Percentiles rank a stretch among this genome's conserved stretches.
Evolutionary conservation across 2,797 vertebrate species (phyloP).

Genomic region (Chloroceryle inda): DNA sequence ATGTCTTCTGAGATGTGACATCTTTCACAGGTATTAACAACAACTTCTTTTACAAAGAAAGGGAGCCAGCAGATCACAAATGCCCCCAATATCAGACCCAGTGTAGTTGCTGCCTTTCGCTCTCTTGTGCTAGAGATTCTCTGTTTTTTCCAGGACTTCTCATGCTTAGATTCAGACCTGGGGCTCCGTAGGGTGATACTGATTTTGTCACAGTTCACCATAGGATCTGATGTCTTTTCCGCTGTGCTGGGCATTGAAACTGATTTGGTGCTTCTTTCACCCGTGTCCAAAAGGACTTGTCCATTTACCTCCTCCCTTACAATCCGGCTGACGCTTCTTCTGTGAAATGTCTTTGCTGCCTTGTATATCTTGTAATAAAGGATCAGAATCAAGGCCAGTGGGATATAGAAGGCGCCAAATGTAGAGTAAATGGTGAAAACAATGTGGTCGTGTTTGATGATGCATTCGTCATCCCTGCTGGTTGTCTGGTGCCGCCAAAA

Average conservation of each 20-base stretch:
- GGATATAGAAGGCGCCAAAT: constrained; percentile 97
- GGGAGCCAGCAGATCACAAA: constrained; percentile 98
- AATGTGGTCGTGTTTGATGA: constrained; percentile 94
- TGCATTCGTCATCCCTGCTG: constrained; percentile 88
- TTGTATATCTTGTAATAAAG: constrained; percentile 98
- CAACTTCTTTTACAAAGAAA: constrained; percentile 97
- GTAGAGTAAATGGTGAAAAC: constrained; percentile 94
- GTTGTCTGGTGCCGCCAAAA: constrained; percentile 91
- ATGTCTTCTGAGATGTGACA: constrained; percentile 91
- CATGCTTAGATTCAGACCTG: constrained; percentile 83
- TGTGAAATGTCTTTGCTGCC: constrained; percentile 94
- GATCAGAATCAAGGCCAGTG: constrained; percentile 92
- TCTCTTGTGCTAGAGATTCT: constrained; percentile 93
- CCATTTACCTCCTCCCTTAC: constrained; percentile 91
- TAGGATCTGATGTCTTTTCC: constrained; percentile 94
- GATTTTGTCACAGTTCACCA: constrained; percentile 87
- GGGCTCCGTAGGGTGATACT: constrained; percentile 81
- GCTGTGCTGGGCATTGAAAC: constrained; percentile 83
- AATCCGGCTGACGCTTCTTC: constrained; percentile 89
- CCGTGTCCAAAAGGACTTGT: constrained; percentile 87
- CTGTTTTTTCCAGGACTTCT: constrained; percentile 89
- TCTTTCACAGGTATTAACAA: constrained; percentile 90
- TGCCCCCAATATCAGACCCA: constrained; percentile 95
- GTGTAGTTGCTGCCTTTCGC: constrained; percentile 91
- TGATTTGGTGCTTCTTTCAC: constrained; percentile 84